These are phyloP conservation scores for Listronotus oregonensis DNA, from an alignment of 1,140 invertebrate genomes.

Conservation along the genomic window DNA sequence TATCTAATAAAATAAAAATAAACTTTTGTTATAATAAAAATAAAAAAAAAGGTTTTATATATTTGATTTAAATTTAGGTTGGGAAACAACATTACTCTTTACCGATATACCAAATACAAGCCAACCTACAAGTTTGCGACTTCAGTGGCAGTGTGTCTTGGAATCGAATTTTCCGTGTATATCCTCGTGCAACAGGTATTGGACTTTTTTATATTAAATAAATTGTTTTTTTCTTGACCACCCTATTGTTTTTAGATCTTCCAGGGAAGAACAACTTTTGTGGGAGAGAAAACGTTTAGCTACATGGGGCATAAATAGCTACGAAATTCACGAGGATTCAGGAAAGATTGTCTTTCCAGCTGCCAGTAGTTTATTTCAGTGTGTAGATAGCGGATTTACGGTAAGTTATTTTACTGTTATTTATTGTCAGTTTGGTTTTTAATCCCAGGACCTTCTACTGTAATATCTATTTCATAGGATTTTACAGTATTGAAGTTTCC, in stretches of 20 bases:
- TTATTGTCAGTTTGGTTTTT: too few species aligned
- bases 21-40: too few species aligned
- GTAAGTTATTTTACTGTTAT: constrained; percentile 54
- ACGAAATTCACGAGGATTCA: constrained; percentile 80
- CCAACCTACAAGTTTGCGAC: constrained; percentile 57
- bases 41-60: too few species aligned
- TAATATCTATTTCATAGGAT: too few species aligned
- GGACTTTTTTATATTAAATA: not conserved
- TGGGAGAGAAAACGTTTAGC: constrained; percentile 88
- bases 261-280: constrained; percentile 86
- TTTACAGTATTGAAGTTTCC: too few species aligned
- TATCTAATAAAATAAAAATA: too few species aligned
- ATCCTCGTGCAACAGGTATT: constrained; percentile 57
- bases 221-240: too few species aligned
- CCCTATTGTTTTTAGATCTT: constrained; percentile 55
- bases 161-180: constrained; percentile 74
- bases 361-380: constrained; percentile 81
- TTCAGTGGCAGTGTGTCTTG: constrained; percentile 74
- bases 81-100: constrained; percentile 87
- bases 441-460: too few species aligned
- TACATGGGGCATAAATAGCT: constrained; percentile 92
- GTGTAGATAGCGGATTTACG: constrained; percentile 72
- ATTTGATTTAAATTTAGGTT: constrained; percentile 45
- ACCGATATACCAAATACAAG: constrained; percentile 73
- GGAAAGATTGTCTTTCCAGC: constrained; percentile 91